Evolutionary conservation across 2,113 vertebrate species (phyloP), one percentile per base, ranked within the genome.

Genomic region (Oceanites oceanicus): DNA sequence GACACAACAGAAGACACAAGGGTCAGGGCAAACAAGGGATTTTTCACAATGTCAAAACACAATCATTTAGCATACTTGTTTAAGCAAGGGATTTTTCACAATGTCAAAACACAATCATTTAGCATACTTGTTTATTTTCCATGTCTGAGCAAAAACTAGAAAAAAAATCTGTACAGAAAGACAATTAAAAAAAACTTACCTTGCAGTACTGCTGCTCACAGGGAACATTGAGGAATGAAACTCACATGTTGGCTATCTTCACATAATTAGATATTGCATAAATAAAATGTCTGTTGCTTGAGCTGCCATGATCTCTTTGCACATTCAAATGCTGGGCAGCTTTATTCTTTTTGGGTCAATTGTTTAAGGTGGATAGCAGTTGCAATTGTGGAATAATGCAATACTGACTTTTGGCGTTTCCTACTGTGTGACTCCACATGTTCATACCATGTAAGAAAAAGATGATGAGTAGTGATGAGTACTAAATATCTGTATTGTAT

Each of bases 371-470:
- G 77, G 59, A 49, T 6, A 49, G 61, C 27, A 20, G n/a, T 23
- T 74, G 21, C 27, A 18, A 0, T 23, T 49, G 62, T 47, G 56
- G 38, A 78, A 42, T 20, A n/a, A 15, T 8, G 27, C 30, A 61
- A 13, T 7, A 1, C 27, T 47, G 45, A 9, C 11, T 0, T 0
- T 8, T 71, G 55, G 3, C 0, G 0, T 73, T 76, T 58, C 14
- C 22, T 58, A 3, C 9, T 16, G 42, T 16, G 42, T 25, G 66
- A 3, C 34, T 52, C 65, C 45, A 68, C 26, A 16, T 13, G 17
- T 2, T 0, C 40, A 71, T 23, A 32, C 14, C 26, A 1, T 1
- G 3, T 15, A 56, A 40, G 15, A 56, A 18, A 29, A 38, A 40
- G 26, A 7, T 17, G 59, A 23, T 25, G 18, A 66, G 11, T 18